Conservation (phyloP, 2,113 vertebrate genomes). For the Syngnathus scovelli region DNA sequence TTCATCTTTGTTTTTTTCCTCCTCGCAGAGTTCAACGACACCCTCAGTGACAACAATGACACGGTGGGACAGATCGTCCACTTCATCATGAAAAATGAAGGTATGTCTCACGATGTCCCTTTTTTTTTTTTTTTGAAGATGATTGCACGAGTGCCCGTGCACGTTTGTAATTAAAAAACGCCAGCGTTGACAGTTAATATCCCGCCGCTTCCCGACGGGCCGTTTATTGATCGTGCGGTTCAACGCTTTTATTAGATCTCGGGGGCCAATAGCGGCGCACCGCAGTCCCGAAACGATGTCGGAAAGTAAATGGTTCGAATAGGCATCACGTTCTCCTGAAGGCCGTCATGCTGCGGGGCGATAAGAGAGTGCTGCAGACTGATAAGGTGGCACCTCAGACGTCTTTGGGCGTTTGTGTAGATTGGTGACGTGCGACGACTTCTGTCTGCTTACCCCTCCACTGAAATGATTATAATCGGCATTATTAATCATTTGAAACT, state of each 20-base stretch:
- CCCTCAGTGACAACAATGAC: constrained; percentile 81
- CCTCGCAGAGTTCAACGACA: constrained; percentile 83
- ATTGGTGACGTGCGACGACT: too few relatives aligned
- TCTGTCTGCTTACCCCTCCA: neutral
- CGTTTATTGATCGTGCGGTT: neutral
- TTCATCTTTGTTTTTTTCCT: constrained; percentile 5
- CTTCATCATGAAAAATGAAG: constrained; percentile 97
- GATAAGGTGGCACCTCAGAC: constrained; percentile 9
- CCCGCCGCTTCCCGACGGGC: neutral
- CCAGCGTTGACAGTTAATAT: neutral
- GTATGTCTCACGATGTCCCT: constrained; percentile 54
- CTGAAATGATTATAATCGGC: too few relatives aligned
- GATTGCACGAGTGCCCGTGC: neutral
- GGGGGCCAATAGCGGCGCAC: neutral
- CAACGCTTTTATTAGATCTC: neutral
- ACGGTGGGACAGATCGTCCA: constrained; percentile 90
- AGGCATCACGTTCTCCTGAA: neutral
- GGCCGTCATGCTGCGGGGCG: neutral
- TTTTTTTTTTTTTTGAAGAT: neutral
- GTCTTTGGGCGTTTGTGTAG: neutral
- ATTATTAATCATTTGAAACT: too few relatives aligned
- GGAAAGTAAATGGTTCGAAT: neutral
- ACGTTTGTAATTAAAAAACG: neutral
- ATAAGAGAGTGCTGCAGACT: neutral
- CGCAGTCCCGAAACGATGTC: too few relatives aligned